Evolutionary conservation across 2,113 vertebrate genomes (phyloP).

Genomic region (Blennius ocellaris): DNA sequence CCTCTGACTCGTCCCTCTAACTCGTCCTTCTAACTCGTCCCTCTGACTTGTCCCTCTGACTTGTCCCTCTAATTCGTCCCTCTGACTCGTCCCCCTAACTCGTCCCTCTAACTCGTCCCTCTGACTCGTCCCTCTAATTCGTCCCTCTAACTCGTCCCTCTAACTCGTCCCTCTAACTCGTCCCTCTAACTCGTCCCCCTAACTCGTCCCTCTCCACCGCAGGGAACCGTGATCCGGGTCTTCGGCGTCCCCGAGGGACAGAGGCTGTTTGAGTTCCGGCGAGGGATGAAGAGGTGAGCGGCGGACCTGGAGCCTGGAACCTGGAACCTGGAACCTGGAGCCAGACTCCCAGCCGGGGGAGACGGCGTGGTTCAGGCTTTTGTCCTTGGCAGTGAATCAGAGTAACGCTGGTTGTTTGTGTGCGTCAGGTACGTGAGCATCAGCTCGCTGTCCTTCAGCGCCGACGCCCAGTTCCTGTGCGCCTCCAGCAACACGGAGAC

Average conservation of each 20-base stretch:
- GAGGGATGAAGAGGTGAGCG: constrained; percentile 94
- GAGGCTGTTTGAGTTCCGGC: constrained; percentile 92
- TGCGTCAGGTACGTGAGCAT: constrained; percentile 92
- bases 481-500: constrained; percentile 97
- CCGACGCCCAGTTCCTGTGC: constrained; percentile 94
- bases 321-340: too few species aligned
- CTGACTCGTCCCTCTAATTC: too few species aligned
- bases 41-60: too few species aligned
- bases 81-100: too few species aligned
- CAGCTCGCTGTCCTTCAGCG: constrained; percentile 93
- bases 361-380: background rate
- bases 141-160: too few species aligned
- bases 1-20: too few species aligned
- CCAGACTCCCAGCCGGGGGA: too few species aligned
- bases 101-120: too few species aligned
- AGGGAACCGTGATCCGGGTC: constrained; percentile 96
- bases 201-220: constrained; percentile 28
- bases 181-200: background rate
- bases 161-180: background rate
- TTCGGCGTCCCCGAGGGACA: constrained; percentile 93
- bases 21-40: too few species aligned
- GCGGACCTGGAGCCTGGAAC: too few species aligned
- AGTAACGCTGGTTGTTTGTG: background rate
- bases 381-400: background rate
- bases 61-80: too few species aligned